phyloP scores from a whole-genome alignment of 2,888 invertebrate genomes.

The Meganola albula region DNA sequence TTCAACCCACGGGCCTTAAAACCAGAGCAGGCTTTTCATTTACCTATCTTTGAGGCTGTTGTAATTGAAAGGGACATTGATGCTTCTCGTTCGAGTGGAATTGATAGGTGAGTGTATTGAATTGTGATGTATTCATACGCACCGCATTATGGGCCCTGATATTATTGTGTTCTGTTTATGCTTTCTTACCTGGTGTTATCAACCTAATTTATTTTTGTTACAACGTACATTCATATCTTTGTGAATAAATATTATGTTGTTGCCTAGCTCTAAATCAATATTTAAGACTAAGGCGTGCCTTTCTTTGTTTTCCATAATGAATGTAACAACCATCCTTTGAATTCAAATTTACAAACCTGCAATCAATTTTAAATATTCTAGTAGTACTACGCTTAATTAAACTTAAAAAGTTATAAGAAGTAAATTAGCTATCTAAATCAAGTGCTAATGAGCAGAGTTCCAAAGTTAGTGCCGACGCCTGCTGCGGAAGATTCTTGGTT shows the following conservation, averaged over 20 bases:
- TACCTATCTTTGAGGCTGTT: slow-evolving; percentile 52
- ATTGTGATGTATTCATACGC: slow-evolving; percentile 35
- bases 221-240: too few species aligned
- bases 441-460: neutral
- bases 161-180: slow-evolving; percentile 12
- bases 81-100: slow-evolving; percentile 57
- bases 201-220: slow-evolving; percentile 15
- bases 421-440: neutral
- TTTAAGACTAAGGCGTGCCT: too few species aligned
- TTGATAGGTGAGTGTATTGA: slow-evolving; percentile 52
- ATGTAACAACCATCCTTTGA: too few species aligned
- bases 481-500: neutral
- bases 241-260: too few species aligned
- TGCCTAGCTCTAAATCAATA: too few species aligned
- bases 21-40: slow-evolving; percentile 60
- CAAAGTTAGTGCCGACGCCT: neutral
- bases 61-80: slow-evolving; percentile 70
- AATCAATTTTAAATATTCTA: too few species aligned
- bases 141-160: slow-evolving; percentile 18
- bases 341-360: too few species aligned
- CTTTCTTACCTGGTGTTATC: neutral
- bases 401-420: slow-evolving; percentile 1
- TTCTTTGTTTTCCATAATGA: too few species aligned
- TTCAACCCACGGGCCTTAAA: slow-evolving; percentile 55
- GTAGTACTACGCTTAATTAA: too few species aligned